phyloP scores from a whole-genome alignment of 1,140 invertebrate species.

The Drosophila funebris region DNA sequence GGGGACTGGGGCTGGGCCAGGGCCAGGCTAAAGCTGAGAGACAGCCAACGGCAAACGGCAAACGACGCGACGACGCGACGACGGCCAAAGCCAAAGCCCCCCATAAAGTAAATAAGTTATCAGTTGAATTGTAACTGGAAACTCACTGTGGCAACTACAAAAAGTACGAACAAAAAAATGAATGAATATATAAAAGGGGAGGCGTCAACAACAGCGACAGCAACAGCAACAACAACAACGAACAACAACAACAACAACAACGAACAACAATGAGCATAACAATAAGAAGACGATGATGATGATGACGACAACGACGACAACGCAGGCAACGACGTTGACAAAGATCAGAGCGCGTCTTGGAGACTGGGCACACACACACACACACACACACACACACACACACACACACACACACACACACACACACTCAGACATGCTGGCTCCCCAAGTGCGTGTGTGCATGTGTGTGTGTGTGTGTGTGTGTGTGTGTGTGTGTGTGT shows the following conservation, averaged over 20 bases:
- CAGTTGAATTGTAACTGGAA: slow-evolving; percentile 77
- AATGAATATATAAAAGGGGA: slow-evolving; percentile 70
- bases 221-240: slow-evolving; percentile 16
- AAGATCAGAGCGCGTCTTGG: slow-evolving; percentile 72
- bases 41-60: slow-evolving; percentile 38
- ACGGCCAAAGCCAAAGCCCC: slow-evolving; percentile 60
- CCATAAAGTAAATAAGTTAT: slow-evolving; percentile 76
- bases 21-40: slow-evolving; percentile 21
- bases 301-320: slow-evolving; percentile 16
- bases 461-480: slow-evolving; percentile 34
- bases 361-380: slow-evolving; percentile 52
- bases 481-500: slow-evolving; percentile 13
- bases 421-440: slow-evolving; percentile 17
- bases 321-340: slow-evolving; percentile 43
- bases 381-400: slow-evolving; percentile 37
- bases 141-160: slow-evolving; percentile 29
- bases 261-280: slow-evolving; percentile 32
- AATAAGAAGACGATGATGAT: slow-evolving; percentile 31
- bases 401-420: slow-evolving; percentile 25
- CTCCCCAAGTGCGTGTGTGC: background rate
- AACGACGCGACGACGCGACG: background rate
- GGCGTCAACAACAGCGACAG: slow-evolving; percentile 62
- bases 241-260: slow-evolving; percentile 23
- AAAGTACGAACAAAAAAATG: background rate
- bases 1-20: slow-evolving; percentile 48